phyloP scores from a whole-genome alignment of 2,888 invertebrate species.

The Caenorhabditis uteleia region DNA sequence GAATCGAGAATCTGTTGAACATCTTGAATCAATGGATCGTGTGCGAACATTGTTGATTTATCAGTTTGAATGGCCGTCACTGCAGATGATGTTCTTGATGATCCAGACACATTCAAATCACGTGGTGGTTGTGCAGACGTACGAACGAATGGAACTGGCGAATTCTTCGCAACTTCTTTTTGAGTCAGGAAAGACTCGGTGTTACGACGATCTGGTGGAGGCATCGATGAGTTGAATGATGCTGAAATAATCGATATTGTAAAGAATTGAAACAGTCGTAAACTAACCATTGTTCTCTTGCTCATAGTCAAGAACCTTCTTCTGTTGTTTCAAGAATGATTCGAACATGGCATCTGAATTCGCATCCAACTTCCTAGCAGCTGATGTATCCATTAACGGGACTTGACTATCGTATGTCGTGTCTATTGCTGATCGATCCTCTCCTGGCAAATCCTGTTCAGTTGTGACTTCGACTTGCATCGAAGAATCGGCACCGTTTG shows the following conservation, averaged over 20 bases:
- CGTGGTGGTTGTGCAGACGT: background rate
- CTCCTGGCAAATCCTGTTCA: constrained; percentile 1
- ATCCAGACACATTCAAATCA: background rate
- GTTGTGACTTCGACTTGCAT: background rate
- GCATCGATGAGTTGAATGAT: constrained; percentile 23
- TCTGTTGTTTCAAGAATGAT: too few relatives aligned
- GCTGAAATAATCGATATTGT: constrained; percentile 4
- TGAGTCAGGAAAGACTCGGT: constrained; percentile 27
- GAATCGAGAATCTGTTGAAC: constrained; percentile 34
- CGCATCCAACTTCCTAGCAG: constrained; percentile 10
- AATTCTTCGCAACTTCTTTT: constrained; percentile 15
- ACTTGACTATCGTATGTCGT: constrained; percentile 11
- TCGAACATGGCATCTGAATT: background rate
- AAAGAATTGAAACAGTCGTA: background rate
- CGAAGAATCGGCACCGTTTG: constrained; percentile 2
- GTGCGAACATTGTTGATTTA: constrained; percentile 5
- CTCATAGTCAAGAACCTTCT: too few relatives aligned
- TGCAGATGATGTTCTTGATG: constrained; percentile 4
- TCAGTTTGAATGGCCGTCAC: constrained; percentile 1
- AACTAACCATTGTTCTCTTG: too few relatives aligned
- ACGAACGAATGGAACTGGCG: too few relatives aligned
- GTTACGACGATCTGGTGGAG: constrained; percentile 17
- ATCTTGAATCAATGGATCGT: constrained; percentile 13
- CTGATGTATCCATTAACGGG: constrained; percentile 20
- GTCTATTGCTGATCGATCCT: background rate